Base-by-base conservation (phyloP, 2,113 vertebrate species). In the Sylvietta virens region DNA sequence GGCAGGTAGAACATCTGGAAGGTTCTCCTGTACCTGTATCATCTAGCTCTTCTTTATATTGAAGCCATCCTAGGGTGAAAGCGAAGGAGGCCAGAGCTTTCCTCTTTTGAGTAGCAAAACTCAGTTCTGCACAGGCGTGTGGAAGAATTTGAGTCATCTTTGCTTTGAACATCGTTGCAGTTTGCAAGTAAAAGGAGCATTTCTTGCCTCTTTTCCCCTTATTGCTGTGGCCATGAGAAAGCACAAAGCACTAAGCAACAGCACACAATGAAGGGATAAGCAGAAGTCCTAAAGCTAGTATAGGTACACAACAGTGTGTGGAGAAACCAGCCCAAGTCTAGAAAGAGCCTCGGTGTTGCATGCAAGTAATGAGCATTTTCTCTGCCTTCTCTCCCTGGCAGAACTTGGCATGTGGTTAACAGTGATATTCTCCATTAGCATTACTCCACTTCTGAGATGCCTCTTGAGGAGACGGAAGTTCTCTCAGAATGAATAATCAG, bases 361-460 rank as follows among this genome's bases (percentile, higher is more conserved):
- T 48, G 60, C 23, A 57, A 53, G 22, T 72, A 33, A 65, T 9
- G n/a, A 60, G 10, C 13, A 4, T 71, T 81, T 64, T 28, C 22
- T 87, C 69, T 82, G 62, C 54, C 62, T 86, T 53, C 28, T 58
- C 6, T 81, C 27, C 21, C 16, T 30, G 56, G 69, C 47, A 60
- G 9, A 86, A 45, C 23, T 57, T 88, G 42, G 15, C 10, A 15
- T 61, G 28, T 73, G 33, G 7, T 76, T 86, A 88, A 53, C 28
- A 48, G 70, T 37, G 22, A 26, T 51, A 44, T 69, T 87, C 12
- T 81, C 28, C 0, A n/a, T n/a, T n/a, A n/a, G 0, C 17, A 22
- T 60, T 80, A 11, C 24, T 73, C 15, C 6, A 28, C 40, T 62
- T 82, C 44, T 47, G 50, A 65, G 40, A 51, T 12, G 31, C 30